These are phyloP conservation scores for Nipponacmea schrenckii DNA, from an alignment of 2,888 invertebrate species.

Conservation along the genomic window DNA sequence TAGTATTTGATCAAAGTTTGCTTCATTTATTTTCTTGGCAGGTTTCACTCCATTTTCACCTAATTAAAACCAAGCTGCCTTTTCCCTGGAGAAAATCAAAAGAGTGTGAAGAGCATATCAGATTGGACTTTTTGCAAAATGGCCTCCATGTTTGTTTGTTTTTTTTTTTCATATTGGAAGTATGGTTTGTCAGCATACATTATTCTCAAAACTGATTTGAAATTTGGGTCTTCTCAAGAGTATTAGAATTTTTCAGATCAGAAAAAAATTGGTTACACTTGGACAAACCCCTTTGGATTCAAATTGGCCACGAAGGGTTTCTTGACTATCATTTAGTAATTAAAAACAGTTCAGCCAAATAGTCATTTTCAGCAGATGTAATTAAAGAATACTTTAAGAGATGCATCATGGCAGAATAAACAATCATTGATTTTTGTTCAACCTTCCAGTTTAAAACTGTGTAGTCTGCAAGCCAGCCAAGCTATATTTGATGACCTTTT, in stretches of 20 bases:
- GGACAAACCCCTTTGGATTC: neutral
- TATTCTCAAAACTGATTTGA: too few species aligned
- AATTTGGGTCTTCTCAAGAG: too few species aligned
- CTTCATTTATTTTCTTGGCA: neutral
- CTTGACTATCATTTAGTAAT: neutral
- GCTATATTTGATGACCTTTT: neutral
- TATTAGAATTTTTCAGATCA: too few species aligned
- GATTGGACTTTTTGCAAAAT: neutral
- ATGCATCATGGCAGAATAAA: conserved; percentile 1
- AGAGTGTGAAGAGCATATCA: conserved; percentile 7
- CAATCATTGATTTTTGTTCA: conserved; percentile 4
- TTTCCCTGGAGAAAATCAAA: conserved; percentile 1
- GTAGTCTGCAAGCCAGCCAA: neutral
- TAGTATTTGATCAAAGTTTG: conserved; percentile 1
- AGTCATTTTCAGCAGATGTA: neutral
- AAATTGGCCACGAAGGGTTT: neutral
- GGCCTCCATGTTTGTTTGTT: neutral
- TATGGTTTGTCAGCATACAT: too few species aligned
- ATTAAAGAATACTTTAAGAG: conserved; percentile 2
- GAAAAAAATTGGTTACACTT: too few species aligned
- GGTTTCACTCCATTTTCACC: neutral
- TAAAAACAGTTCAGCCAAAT: conserved; percentile 1
- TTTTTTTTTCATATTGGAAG: neutral
- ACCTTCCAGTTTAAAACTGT: neutral
- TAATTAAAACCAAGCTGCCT: neutral